A percentile compares a stretch with the other conserved stretches of the same genome.
Evolutionary conservation across 2,888 invertebrate genomes (phyloP).

Genomic region (Branchipolynoe longqiensis): DNA sequence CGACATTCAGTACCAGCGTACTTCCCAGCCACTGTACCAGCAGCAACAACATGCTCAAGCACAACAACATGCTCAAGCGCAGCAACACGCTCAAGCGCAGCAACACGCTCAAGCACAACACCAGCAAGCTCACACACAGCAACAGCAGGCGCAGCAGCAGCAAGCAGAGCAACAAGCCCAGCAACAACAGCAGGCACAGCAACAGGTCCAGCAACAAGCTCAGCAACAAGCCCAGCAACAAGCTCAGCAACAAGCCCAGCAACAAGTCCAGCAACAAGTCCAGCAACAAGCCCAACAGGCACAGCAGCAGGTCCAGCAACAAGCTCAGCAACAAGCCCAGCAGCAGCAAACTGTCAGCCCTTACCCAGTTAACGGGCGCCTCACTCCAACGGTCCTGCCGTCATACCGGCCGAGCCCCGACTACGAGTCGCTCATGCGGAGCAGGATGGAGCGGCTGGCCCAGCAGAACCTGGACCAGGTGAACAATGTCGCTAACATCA

Average conservation of each 20-base stretch:
- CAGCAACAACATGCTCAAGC: slow-evolving; percentile 2
- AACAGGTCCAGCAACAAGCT: slow-evolving; percentile 18
- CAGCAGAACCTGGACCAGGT: slow-evolving; percentile 61
- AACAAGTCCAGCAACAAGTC: neutral
- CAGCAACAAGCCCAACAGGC: slow-evolving; percentile 50
- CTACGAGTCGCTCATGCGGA: slow-evolving; percentile 86
- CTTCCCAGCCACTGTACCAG: slow-evolving; percentile 25
- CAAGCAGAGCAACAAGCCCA: slow-evolving; percentile 47
- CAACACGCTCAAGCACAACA: too few relatives aligned
- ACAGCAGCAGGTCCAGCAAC: slow-evolving; percentile 51
- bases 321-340: slow-evolving; percentile 27
- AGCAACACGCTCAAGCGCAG: slow-evolving; percentile 47
- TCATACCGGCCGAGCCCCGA: slow-evolving; percentile 91
- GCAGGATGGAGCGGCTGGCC: slow-evolving; percentile 61
- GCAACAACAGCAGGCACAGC: slow-evolving; percentile 38
- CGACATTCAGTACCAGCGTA: slow-evolving; percentile 11
- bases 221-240: slow-evolving; percentile 35
- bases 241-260: slow-evolving; percentile 1
- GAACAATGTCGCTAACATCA: slow-evolving; percentile 61
- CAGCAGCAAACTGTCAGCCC: neutral
- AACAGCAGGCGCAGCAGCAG: slow-evolving; percentile 30
- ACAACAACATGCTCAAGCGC: slow-evolving; percentile 49
- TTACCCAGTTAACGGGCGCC: neutral
- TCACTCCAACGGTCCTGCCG: slow-evolving; percentile 69
- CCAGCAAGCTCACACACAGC: slow-evolving; percentile 58